Evolutionary conservation across 2,888 invertebrate genomes (phyloP).

Genomic region (Lymantria monacha): DNA sequence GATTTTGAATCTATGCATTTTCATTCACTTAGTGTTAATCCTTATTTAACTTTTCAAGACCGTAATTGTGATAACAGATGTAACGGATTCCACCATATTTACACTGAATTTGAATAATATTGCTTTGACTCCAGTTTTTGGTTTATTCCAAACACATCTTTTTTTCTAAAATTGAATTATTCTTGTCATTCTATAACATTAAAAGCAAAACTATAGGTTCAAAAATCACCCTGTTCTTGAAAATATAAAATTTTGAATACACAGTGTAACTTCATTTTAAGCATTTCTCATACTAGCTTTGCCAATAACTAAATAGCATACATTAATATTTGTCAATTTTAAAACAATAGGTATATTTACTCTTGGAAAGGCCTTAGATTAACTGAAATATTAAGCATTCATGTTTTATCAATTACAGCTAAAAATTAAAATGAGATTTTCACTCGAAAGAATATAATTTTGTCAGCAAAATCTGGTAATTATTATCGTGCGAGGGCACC

Average conservation of each 20-base stretch:
- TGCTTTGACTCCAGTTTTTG: neutral
- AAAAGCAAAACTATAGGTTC: neutral
- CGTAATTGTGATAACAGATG: neutral
- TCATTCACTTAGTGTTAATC: too few relatives aligned
- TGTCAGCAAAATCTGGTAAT: slow-evolving; percentile 13
- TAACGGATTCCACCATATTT: neutral
- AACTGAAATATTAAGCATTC: neutral
- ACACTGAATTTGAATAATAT: neutral
- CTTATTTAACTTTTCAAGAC: neutral
- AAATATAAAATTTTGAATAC: neutral
- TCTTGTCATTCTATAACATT: neutral
- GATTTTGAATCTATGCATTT: neutral
- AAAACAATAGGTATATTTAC: too few relatives aligned
- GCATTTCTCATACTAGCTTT: too few relatives aligned
- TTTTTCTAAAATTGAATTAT: neutral
- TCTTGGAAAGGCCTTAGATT: neutral
- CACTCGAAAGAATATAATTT: neutral
- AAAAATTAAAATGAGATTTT: neutral
- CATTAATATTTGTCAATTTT: too few relatives aligned
- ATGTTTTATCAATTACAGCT: neutral
- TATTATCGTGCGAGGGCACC: slow-evolving; percentile 83
- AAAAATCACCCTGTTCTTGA: neutral
- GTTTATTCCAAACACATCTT: neutral
- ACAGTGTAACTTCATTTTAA: neutral
- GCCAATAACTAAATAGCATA: neutral